Conservation (phyloP, 2,113 vertebrate genomes). For the Chionis minor region DNA sequence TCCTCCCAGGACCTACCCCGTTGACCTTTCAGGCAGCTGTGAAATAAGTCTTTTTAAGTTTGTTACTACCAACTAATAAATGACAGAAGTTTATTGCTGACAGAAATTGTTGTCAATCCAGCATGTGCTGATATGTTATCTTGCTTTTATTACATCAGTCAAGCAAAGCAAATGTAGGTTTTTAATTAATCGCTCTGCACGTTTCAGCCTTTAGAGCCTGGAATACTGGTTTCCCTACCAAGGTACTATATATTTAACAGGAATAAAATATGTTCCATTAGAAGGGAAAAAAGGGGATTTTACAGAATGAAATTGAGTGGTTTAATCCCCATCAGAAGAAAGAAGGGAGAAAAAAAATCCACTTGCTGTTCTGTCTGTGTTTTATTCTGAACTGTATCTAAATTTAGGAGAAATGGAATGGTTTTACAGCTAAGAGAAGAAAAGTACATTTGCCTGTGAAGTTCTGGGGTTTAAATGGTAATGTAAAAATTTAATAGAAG, state of each 20-base stretch:
- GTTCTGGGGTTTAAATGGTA: neutral
- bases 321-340: neutral
- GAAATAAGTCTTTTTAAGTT: neutral
- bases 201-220: neutral
- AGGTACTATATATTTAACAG: neutral
- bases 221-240: neutral
- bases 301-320: neutral
- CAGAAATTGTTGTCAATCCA: constrained; percentile 5
- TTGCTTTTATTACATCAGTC: neutral
- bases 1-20: neutral
- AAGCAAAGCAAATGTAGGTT: neutral
- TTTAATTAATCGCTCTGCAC: constrained; percentile 9
- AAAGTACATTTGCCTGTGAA: neutral
- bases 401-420: neutral
- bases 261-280: neutral
- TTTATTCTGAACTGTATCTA: neutral
- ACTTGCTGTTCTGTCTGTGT: neutral
- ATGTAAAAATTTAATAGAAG: neutral
- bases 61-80: constrained; percentile 9
- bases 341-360: neutral
- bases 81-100: neutral
- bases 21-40: neutral
- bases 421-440: neutral
- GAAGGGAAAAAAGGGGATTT: neutral
- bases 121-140: neutral